Conservation (phyloP, 2,113 vertebrate genomes). For the Centropristis striata region DNA sequence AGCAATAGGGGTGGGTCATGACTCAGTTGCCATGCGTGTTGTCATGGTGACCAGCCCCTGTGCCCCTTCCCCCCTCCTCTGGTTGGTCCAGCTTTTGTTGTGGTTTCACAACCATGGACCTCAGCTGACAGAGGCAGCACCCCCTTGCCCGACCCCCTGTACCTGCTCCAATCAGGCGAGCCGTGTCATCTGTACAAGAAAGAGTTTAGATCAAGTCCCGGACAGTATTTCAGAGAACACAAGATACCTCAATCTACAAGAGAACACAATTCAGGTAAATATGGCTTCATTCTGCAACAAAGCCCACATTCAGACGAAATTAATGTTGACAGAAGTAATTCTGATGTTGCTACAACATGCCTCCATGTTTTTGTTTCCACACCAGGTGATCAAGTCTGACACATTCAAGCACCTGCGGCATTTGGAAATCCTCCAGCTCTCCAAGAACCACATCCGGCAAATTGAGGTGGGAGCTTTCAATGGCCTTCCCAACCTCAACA, state of each 20-base stretch:
- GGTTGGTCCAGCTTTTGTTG: constrained; percentile 82
- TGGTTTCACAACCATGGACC: constrained; percentile 85
- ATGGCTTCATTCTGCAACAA: constrained; percentile 15
- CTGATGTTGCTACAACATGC: constrained; percentile 35
- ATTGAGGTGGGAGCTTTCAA: constrained; percentile 98
- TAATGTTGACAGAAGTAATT: constrained; percentile 26
- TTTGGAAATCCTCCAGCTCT: constrained; percentile 97
- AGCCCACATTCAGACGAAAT: background rate
- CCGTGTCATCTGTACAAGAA: constrained; percentile 94
- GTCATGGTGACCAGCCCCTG: constrained; percentile 88
- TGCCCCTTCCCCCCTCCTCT: constrained; percentile 86
- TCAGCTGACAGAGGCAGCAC: constrained; percentile 83
- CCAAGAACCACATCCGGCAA: constrained; percentile 94
- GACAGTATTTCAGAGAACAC: constrained; percentile 96
- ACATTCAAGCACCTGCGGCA: constrained; percentile 97
- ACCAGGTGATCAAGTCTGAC: constrained; percentile 93
- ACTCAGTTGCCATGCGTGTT: constrained; percentile 89
- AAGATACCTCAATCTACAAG: constrained; percentile 97
- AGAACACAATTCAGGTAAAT: constrained; percentile 92
- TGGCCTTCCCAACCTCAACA: constrained; percentile 97
- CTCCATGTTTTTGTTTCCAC: constrained; percentile 47
- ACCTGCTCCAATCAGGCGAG: constrained; percentile 97
- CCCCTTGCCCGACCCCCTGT: constrained; percentile 90
- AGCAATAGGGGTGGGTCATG: constrained; percentile 87
- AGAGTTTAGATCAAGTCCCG: constrained; percentile 92